Conservation (phyloP, 2,888 invertebrate genomes). For the Creontiades dilutus region DNA sequence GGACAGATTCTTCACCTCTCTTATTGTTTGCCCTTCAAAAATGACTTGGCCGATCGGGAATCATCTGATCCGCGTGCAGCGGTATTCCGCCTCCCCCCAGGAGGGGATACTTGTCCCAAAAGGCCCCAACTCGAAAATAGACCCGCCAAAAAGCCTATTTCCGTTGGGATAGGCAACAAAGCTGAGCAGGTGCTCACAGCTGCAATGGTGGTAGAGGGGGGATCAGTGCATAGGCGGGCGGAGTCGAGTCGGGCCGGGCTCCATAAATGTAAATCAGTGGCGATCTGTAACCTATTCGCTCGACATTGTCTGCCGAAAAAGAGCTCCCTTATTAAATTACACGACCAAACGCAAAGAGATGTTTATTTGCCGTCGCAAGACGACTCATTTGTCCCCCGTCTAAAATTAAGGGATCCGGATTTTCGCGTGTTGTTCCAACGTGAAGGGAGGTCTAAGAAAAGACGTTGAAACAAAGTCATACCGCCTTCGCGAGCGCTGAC, state of each 20-base stretch:
- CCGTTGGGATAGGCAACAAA: conserved; percentile 31
- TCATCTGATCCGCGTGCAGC: background rate
- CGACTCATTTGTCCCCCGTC: background rate
- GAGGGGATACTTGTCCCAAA: conserved; percentile 15
- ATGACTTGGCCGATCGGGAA: background rate
- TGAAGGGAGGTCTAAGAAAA: background rate
- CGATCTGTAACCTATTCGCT: conserved; percentile 2
- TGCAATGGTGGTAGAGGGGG: background rate
- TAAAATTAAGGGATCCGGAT: background rate
- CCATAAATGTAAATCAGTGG: conserved; percentile 1
- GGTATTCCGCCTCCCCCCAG: background rate
- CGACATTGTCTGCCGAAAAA: conserved; percentile 10
- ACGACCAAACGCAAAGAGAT: background rate
- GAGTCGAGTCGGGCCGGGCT: background rate
- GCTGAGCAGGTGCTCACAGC: conserved; percentile 29
- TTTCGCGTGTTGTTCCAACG: background rate
- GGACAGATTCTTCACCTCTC: too few species aligned
- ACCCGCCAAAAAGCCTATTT: conserved; percentile 42
- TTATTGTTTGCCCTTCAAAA: background rate
- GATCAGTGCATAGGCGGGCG: background rate
- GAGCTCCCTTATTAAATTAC: background rate
- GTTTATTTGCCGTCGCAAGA: background rate
- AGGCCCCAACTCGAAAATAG: conserved; percentile 19
- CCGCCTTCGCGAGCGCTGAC: background rate
- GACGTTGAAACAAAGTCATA: background rate